Conservation (phyloP, 2,113 vertebrate genomes). For the Nerophis ophidion region DNA sequence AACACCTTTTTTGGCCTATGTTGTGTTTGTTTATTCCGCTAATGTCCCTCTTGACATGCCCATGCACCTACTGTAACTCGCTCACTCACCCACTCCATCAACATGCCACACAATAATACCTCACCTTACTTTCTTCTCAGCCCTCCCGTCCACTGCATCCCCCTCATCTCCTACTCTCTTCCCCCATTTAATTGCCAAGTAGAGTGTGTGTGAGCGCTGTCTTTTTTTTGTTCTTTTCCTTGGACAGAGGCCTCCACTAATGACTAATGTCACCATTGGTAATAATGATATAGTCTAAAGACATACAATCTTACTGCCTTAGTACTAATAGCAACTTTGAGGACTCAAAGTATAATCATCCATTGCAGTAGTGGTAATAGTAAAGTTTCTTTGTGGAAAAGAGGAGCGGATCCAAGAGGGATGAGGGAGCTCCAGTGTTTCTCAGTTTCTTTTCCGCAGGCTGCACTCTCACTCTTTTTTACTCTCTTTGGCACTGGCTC, state of each 20-base stretch:
- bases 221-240: neutral
- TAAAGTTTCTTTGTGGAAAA: slow-evolving; percentile 29
- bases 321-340: too few relatives aligned
- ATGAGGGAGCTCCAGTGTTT: slow-evolving; percentile 40
- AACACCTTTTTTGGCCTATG: slow-evolving; percentile 50
- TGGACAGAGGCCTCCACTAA: neutral
- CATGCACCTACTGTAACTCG: slow-evolving; percentile 34
- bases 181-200: slow-evolving; percentile 21
- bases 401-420: slow-evolving; percentile 45
- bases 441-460: slow-evolving; percentile 39
- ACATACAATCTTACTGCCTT: neutral
- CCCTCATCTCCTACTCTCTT: slow-evolving; percentile 27
- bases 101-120: slow-evolving; percentile 44
- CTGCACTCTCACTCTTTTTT: slow-evolving; percentile 43
- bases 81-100: slow-evolving; percentile 48
- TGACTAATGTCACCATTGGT: neutral
- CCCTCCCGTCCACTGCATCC: slow-evolving; percentile 55
- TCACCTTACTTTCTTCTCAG: slow-evolving; percentile 33
- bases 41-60: slow-evolving; percentile 35
- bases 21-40: slow-evolving; percentile 31
- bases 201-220: slow-evolving; percentile 23
- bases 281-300: neutral
- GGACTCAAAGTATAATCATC: too few relatives aligned
- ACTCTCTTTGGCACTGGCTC: slow-evolving; percentile 53
- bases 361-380: neutral